Evolutionary conservation across 2,797 vertebrate species (phyloP).

Genomic region (Hippocampus kuda): DNA sequence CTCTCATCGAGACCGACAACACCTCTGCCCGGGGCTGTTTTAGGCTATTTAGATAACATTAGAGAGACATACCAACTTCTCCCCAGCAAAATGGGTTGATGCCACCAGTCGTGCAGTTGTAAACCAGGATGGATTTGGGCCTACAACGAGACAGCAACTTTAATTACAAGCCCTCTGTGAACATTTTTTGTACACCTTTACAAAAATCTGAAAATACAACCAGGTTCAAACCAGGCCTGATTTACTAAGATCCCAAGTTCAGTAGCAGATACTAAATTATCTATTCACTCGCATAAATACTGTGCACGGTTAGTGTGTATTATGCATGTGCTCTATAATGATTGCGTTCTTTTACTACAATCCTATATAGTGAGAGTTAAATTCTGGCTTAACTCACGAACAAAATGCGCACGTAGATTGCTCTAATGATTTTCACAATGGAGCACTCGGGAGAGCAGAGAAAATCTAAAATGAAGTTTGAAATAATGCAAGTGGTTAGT

Average conservation of each 20-base stretch:
- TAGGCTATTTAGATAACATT: neutral
- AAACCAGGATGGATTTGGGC: slow-evolving; percentile 77
- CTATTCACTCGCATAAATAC: too few relatives aligned
- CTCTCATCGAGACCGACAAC: neutral
- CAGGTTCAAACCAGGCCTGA: neutral
- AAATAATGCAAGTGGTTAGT: neutral
- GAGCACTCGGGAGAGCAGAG: neutral
- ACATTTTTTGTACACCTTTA: neutral
- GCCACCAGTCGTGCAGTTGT: slow-evolving; percentile 88
- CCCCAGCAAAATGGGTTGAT: slow-evolving; percentile 89
- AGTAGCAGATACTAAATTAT: neutral
- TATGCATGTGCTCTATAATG: neutral
- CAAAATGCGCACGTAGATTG: too few relatives aligned
- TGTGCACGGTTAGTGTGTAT: neutral
- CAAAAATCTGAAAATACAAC: neutral
- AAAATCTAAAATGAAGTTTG: neutral
- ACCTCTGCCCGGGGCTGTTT: neutral
- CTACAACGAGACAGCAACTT: slow-evolving; percentile 48
- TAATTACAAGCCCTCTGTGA: neutral
- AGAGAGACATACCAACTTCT: slow-evolving; percentile 73
- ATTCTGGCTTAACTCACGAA: neutral
- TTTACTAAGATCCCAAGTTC: neutral
- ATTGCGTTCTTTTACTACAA: neutral
- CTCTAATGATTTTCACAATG: too few relatives aligned
- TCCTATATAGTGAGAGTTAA: neutral